A percentile compares a stretch with the other conserved stretches of the same genome.
phyloP scores from a whole-genome alignment of 2,113 vertebrate genomes.

The Bujurquina vittata region DNA sequence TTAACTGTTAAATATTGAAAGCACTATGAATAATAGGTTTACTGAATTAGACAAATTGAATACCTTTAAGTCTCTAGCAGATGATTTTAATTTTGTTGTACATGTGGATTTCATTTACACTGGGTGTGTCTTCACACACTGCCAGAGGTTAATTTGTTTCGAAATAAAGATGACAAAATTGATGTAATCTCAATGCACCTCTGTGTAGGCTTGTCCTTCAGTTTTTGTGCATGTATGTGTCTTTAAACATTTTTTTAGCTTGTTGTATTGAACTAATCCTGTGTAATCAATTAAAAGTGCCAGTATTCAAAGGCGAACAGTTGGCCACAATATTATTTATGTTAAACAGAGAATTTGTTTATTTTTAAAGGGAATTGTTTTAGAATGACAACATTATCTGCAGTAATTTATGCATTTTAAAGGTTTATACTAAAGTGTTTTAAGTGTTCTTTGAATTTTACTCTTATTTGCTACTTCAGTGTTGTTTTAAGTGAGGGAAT shows the following conservation, averaged over 20 bases:
- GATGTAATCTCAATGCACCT: constrained; percentile 25
- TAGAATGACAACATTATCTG: not conserved
- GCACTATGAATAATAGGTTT: not conserved
- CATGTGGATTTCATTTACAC: constrained; percentile 50
- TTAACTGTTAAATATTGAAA: constrained; percentile 14
- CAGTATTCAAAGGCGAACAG: not conserved
- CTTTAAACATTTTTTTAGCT: not conserved
- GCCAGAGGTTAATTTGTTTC: constrained; percentile 56
- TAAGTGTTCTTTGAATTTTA: not conserved
- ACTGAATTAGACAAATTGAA: constrained; percentile 9
- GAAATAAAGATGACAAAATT: constrained; percentile 75
- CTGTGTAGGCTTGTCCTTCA: constrained; percentile 26
- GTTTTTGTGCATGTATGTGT: not conserved
- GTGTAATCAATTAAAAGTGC: not conserved
- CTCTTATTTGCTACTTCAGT: not conserved
- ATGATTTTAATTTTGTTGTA: constrained; percentile 56
- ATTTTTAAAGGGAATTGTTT: not conserved
- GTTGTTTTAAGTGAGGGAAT: not conserved
- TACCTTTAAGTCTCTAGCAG: not conserved
- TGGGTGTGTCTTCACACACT: constrained; percentile 33
- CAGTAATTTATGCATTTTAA: constrained; percentile 4
- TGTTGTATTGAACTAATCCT: not conserved
- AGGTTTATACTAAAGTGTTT: not conserved
- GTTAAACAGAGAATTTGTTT: not conserved
- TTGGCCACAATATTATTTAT: not conserved